phyloP scores from a whole-genome alignment of 2,113 vertebrate species.

The Triplophysa rosa region DNA sequence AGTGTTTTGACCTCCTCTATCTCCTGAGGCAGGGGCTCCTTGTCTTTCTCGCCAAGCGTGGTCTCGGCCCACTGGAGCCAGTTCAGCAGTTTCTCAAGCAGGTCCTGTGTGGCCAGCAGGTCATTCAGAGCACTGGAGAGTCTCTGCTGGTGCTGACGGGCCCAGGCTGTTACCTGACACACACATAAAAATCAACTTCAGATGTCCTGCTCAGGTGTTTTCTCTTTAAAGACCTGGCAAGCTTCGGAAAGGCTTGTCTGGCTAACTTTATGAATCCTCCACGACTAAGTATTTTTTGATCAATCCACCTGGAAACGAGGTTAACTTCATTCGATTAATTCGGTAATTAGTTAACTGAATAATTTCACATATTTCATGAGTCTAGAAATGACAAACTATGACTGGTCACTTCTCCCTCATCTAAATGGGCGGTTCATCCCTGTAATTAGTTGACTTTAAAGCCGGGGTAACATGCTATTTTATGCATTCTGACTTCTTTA shows the following conservation, averaged over 20 bases:
- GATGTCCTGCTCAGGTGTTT: neutral
- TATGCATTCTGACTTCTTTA: no score
- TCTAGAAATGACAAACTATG: no score
- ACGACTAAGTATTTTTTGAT: no score
- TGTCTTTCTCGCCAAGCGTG: conserved; percentile 89
- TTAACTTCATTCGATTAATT: no score
- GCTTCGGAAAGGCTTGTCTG: no score
- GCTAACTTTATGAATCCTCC: no score
- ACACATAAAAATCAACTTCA: neutral
- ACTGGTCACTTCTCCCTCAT: no score
- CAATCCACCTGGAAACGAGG: neutral
- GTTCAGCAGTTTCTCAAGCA: conserved; percentile 87
- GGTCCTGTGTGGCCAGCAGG: conserved; percentile 85
- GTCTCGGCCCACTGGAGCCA: conserved; percentile 97
- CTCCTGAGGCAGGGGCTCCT: conserved; percentile 88
- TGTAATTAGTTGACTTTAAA: no score
- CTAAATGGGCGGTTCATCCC: no score
- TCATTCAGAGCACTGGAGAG: conserved; percentile 85
- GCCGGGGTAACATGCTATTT: no score
- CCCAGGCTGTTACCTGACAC: conserved; percentile 90
- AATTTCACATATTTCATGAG: no score
- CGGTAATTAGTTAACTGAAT: no score
- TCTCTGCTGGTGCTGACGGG: conserved; percentile 92
- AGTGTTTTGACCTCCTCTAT: conserved; percentile 92
- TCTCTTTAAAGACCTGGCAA: neutral